Percentiles rank a stretch among this genome's conserved stretches.
Conservation (phyloP, 1,140 invertebrate species). For the Muscidifurax raptorellus region DNA sequence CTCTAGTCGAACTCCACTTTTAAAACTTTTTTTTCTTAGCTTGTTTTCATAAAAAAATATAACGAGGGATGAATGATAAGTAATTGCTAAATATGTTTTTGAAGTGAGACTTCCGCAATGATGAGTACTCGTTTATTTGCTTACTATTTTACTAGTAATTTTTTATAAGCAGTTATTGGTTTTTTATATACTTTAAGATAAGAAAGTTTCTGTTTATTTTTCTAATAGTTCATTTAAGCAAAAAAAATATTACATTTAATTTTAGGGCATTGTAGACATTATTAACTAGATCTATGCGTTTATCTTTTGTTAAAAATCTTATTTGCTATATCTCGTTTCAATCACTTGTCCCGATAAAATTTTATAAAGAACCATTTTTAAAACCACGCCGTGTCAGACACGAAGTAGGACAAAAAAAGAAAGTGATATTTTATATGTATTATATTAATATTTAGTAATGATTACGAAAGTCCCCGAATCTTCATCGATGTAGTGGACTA, state of each 20-base stretch:
- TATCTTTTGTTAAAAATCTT: not conserved
- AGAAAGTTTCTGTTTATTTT: constrained; percentile 6
- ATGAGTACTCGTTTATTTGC: not conserved
- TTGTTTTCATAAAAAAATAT: constrained; percentile 2
- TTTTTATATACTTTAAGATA: not conserved
- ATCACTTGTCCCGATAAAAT: not conserved
- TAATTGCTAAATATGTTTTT: not conserved
- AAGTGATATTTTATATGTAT: constrained; percentile 33
- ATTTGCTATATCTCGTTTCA: constrained; percentile 18
- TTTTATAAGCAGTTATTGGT: not conserved
- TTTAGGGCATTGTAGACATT: not conserved
- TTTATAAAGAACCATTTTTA: not conserved
- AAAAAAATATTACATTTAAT: not conserved
- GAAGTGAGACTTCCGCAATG: not conserved
- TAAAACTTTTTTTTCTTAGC: not conserved
- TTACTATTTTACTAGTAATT: not conserved
- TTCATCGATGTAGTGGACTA: not conserved
- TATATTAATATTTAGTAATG: constrained; percentile 25
- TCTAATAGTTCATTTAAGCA: not conserved
- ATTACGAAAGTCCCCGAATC: not conserved
- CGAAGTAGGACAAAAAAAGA: not conserved
- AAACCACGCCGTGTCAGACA: not conserved
- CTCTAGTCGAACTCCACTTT: not conserved
- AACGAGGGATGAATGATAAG: not conserved
- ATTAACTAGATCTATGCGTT: not conserved